phyloP scores from a whole-genome alignment of 2,113 vertebrate species.

The Sakesphorus luctuosus region DNA sequence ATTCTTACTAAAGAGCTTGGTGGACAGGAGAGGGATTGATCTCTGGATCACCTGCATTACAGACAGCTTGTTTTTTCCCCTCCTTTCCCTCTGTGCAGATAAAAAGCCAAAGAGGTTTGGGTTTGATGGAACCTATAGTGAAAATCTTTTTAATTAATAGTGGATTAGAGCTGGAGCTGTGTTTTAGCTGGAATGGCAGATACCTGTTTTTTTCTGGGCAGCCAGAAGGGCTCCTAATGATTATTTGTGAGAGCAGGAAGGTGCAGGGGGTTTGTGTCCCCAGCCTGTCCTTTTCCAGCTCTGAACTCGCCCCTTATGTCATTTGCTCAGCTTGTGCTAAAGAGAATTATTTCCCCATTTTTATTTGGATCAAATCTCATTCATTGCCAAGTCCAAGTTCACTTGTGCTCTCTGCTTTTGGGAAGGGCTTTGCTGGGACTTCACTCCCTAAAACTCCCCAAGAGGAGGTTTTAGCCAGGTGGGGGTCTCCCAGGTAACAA shows the following conservation, averaged over 20 bases:
- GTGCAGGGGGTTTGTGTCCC: neutral
- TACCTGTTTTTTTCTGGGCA: neutral
- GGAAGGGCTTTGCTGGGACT: neutral
- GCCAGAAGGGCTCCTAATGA: neutral
- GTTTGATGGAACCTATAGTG: neutral
- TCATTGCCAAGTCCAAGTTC: neutral
- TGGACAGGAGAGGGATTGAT: neutral
- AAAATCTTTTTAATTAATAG: conserved; percentile 40
- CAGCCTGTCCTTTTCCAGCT: neutral
- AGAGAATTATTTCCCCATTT: neutral
- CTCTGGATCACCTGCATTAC: neutral
- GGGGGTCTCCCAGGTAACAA: neutral
- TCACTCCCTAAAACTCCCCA: neutral
- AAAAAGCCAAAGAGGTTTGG: neutral
- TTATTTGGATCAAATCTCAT: neutral
- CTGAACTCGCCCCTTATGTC: accelerated
- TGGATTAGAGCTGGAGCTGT: neutral
- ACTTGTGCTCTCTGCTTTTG: neutral
- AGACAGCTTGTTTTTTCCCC: neutral
- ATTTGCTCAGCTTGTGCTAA: neutral
- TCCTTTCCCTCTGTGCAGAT: neutral
- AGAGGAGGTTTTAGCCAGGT: neutral
- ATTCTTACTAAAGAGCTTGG: neutral
- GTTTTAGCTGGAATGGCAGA: neutral
- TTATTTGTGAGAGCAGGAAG: neutral